phyloP scores from a whole-genome alignment of 2,888 invertebrate species.

The Mesodorylaimus sp. region DNA sequence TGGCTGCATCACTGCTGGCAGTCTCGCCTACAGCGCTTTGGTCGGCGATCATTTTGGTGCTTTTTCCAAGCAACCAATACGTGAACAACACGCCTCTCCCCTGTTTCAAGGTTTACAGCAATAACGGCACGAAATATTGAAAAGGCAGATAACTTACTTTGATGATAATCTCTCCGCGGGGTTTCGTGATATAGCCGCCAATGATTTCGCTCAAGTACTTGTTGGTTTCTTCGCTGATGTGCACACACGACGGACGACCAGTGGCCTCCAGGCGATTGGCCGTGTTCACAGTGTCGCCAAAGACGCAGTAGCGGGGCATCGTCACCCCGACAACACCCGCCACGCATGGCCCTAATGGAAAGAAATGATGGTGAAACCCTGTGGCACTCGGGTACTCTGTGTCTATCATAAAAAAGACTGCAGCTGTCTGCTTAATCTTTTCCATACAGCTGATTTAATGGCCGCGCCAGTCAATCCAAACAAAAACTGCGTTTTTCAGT shows the following conservation, averaged over 20 bases:
- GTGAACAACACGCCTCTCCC: constrained; percentile 9
- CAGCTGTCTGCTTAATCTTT: no score
- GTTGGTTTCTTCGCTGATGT: constrained; percentile 9
- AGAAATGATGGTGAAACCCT: no score
- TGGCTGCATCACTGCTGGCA: no score
- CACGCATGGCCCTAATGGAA: constrained; percentile 6
- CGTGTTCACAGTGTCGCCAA: constrained; percentile 10
- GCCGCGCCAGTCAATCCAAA: no score
- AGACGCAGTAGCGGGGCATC: constrained; percentile 10
- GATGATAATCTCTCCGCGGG: constrained; percentile 9
- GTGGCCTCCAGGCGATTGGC: constrained; percentile 9
- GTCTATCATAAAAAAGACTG: no score
- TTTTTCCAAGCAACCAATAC: constrained; percentile 8
- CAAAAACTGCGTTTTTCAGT: no score
- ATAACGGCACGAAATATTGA: no score
- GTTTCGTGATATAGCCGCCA: constrained; percentile 6
- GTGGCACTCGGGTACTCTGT: no score
- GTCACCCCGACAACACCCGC: constrained; percentile 9
- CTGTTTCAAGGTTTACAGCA: no score
- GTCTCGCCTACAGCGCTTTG: no score
- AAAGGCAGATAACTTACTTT: constrained; percentile 6
- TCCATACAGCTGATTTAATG: no score
- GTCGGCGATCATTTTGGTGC: neutral
- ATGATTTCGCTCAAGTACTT: constrained; percentile 5
- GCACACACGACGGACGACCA: constrained; percentile 8